phyloP scores from a whole-genome alignment of 2,888 invertebrate genomes.

The Punctoribates punctum region DNA sequence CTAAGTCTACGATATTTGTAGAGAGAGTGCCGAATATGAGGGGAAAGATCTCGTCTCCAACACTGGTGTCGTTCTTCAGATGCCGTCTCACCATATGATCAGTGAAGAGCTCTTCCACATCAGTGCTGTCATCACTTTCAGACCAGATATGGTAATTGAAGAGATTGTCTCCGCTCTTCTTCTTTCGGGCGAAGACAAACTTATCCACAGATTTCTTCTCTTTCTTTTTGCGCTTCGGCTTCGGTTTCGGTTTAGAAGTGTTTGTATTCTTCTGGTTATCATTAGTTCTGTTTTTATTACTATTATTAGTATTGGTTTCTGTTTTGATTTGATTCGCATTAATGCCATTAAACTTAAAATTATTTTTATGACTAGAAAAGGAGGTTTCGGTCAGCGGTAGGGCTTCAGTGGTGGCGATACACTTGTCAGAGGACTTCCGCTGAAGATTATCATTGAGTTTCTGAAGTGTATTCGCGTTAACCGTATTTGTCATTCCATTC shows the following conservation, averaged over 20 bases:
- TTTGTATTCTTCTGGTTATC: not conserved
- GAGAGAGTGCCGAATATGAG: not conserved
- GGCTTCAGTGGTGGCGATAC: not conserved
- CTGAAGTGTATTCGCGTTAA: not conserved
- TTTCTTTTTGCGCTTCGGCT: slow-evolving; percentile 23
- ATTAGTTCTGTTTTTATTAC: not conserved
- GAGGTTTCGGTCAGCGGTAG: not conserved
- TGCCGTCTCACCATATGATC: not conserved
- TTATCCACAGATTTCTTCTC: slow-evolving; percentile 1
- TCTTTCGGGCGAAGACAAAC: slow-evolving; percentile 16
- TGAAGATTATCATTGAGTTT: not conserved
- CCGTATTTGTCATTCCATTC: not conserved
- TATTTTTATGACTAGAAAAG: slow-evolving; percentile 17
- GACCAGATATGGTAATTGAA: slow-evolving; percentile 29
- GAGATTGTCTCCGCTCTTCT: not conserved
- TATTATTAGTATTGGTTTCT: not conserved
- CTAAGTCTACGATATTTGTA: slow-evolving; percentile 25
- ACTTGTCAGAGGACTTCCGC: not conserved
- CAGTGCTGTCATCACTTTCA: not conserved
- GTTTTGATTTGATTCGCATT: not conserved
- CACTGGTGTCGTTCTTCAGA: not conserved
- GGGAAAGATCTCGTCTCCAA: slow-evolving; percentile 3
- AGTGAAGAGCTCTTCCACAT: not conserved
- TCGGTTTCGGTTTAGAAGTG: not conserved
- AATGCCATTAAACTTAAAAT: not conserved